Base-by-base conservation (phyloP, 2,888 invertebrate genomes). In the Caenorhabditis angaria region DNA sequence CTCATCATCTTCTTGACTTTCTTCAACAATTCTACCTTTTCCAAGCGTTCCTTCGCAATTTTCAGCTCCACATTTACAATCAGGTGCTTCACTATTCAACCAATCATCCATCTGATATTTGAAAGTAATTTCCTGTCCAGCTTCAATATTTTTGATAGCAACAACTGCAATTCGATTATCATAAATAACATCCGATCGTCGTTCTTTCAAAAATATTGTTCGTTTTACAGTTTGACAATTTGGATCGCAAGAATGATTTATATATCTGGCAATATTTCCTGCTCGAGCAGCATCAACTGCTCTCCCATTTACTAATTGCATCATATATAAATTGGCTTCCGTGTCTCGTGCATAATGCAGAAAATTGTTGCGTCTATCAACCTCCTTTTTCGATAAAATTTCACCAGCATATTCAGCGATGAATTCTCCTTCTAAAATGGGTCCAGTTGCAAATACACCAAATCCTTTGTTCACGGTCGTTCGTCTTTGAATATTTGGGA, bases 221-320 rank as follows among this genome's bases (percentile, higher is more conserved):
- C 25, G 25, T 8, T 41, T 58, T 5, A 41, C 25, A 12, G 58
- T 58, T 24, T 41, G 24, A 25, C 58, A 58, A 24, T 69, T 69
- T n/a, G 69, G 69, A 35, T 64, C 60, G 20, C 69, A 69, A 0
- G 63, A 60, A 50, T 69, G 69, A 27, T 69, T 69, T 1, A 69
- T 60, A 25, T 64, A 69, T 24, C 69, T 18, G 0, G 69, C 25
- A 28, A 69, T 63, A n/a, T 69, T 69, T 8, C 69, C 69, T 6
- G 35, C 50, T 22, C 50, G 27, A 2, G 60, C 48, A 5, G 69
- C 69, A 29, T 69, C 69, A 10, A 63, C 56, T 0, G 60, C 25
- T 24, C 18, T 27, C 14, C 64, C 56, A 10, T 55, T 22, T 6
- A 0, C 4, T 10, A 63, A 24, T 12, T 35, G 29, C 69, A 69